Percentiles rank a stretch among this genome's conserved stretches.
phyloP scores from a whole-genome alignment of 2,113 vertebrate genomes.

The Phyllopteryx taeniolatus region DNA sequence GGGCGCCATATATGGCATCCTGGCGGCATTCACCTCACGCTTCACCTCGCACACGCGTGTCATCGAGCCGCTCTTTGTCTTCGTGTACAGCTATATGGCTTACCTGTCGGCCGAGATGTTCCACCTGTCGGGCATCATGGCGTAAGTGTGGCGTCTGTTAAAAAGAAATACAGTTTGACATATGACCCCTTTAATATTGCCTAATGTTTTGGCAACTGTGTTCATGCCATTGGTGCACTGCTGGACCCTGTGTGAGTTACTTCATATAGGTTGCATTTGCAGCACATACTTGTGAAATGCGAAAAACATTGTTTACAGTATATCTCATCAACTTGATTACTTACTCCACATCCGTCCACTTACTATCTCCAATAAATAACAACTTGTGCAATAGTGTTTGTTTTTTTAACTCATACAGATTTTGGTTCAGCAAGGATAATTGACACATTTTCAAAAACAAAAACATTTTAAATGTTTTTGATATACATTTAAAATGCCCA shows the following conservation, averaged over 20 bases:
- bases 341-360: too few species aligned
- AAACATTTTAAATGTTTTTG: too few species aligned
- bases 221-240: not conserved
- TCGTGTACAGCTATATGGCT: slow-evolving; percentile 99
- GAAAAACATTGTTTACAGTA: too few species aligned
- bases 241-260: not conserved
- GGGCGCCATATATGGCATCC: slow-evolving; percentile 87
- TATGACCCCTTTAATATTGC: not conserved
- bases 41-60: slow-evolving; percentile 93
- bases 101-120: slow-evolving; percentile 95
- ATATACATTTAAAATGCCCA: too few species aligned
- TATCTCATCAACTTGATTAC: too few species aligned
- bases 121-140: slow-evolving; percentile 98
- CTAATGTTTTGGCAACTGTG: too few species aligned
- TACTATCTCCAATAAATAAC: too few species aligned
- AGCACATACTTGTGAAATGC: not conserved
- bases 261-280: not conserved
- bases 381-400: too few species aligned
- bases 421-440: too few species aligned
- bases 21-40: slow-evolving; percentile 93
- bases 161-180: not conserved
- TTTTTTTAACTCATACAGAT: too few species aligned
- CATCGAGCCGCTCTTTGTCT: slow-evolving; percentile 98
- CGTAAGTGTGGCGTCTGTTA: slow-evolving; percentile 76
- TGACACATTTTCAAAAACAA: too few species aligned